These are phyloP conservation scores for Elmis aenea DNA, from an alignment of 2,888 invertebrate genomes.

Conservation along the genomic window DNA sequence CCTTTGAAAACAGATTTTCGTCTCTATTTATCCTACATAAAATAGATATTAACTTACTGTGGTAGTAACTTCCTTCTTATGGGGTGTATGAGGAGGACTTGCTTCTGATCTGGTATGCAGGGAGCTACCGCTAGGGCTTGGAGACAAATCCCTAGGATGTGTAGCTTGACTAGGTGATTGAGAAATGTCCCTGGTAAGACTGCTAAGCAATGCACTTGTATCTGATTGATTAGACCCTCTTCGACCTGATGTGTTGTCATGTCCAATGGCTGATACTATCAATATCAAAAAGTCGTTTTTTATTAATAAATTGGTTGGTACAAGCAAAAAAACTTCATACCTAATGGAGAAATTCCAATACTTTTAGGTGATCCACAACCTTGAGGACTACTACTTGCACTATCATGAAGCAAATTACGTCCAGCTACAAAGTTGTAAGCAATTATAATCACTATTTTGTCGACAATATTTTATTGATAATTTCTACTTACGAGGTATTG, in stretches of 20 bases:
- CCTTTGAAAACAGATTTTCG: too few relatives aligned
- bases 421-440: conserved; percentile 19
- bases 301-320: not conserved
- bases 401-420: conserved; percentile 40
- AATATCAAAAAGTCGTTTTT: too few relatives aligned
- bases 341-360: conserved; percentile 53
- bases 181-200: conserved; percentile 57
- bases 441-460: too few relatives aligned
- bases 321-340: conserved; percentile 40
- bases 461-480: too few relatives aligned
- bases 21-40: too few relatives aligned
- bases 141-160: conserved; percentile 51
- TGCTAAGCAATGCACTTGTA: conserved; percentile 58
- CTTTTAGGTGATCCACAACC: conserved; percentile 53
- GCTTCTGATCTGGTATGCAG: conserved; percentile 50
- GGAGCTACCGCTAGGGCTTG: conserved; percentile 53
- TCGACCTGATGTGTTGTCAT: conserved; percentile 45
- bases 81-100: conserved; percentile 49
- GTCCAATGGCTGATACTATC: conserved; percentile 46
- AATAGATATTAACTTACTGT: conserved; percentile 24
- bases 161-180: conserved; percentile 53
- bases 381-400: conserved; percentile 53
- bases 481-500: conserved; percentile 54
- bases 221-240: conserved; percentile 57
- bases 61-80: conserved; percentile 38